phyloP scores from a whole-genome alignment of 1,140 invertebrate species.

The Drosophila pseudoobscura region DNA sequence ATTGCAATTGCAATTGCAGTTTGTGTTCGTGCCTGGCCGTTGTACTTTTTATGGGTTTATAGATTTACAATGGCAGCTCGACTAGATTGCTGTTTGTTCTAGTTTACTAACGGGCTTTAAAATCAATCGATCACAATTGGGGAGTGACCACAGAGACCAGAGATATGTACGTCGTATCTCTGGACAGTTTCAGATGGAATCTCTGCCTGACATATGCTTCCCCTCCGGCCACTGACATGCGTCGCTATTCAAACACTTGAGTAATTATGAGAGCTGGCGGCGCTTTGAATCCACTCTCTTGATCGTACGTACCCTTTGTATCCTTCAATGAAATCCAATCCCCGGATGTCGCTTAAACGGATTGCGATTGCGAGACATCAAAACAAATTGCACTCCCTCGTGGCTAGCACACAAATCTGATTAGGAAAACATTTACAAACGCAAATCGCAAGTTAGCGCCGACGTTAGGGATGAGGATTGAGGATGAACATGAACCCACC shows the following conservation, averaged over 20 bases:
- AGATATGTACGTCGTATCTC: slow-evolving; percentile 29
- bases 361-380: slow-evolving; percentile 70
- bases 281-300: slow-evolving; percentile 21
- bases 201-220: slow-evolving; percentile 20
- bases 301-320: too few relatives aligned
- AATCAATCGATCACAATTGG: slow-evolving; percentile 72
- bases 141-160: slow-evolving; percentile 2
- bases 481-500: slow-evolving; percentile 33
- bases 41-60: slow-evolving; percentile 60
- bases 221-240: neutral
- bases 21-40: slow-evolving; percentile 3
- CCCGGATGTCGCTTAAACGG: slow-evolving; percentile 60
- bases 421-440: slow-evolving; percentile 79
- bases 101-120: slow-evolving; percentile 70
- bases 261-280: slow-evolving; percentile 51
- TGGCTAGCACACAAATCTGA: slow-evolving; percentile 69
- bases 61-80: slow-evolving; percentile 66
- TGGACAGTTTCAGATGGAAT: slow-evolving; percentile 2
- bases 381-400: slow-evolving; percentile 75
- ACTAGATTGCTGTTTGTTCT: slow-evolving; percentile 70
- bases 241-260: slow-evolving; percentile 20
- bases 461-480: neutral
- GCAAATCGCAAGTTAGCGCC: slow-evolving; percentile 74
- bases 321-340: neutral
- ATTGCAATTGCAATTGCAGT: slow-evolving; percentile 50